Percentiles rank a stretch among this genome's conserved stretches.
These are phyloP conservation scores for Drosophila setifemur DNA, from an alignment of 1,140 invertebrate genomes.

Conservation along the genomic window DNA sequence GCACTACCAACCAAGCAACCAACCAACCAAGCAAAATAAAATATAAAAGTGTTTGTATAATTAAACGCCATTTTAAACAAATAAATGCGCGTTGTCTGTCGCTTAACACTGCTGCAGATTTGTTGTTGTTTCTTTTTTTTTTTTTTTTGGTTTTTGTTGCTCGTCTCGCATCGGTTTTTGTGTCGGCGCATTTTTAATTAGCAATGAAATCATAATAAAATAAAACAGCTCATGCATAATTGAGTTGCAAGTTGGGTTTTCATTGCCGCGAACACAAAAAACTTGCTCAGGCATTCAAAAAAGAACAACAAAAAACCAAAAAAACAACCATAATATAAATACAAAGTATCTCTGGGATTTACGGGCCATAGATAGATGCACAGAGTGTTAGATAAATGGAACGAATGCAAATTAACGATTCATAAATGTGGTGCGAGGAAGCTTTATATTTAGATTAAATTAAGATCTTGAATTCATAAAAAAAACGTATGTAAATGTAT, in stretches of 20 bases:
- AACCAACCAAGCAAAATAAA: slow-evolving; percentile 16
- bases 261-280: slow-evolving; percentile 47
- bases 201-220: slow-evolving; percentile 70
- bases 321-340: too few species aligned
- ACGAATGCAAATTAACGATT: slow-evolving; percentile 12
- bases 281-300: slow-evolving; percentile 25
- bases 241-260: slow-evolving; percentile 56
- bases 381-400: slow-evolving; percentile 7
- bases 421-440: neutral
- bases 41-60: slow-evolving; percentile 68
- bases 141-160: slow-evolving; percentile 29
- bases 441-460: slow-evolving; percentile 14
- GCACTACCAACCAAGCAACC: slow-evolving; percentile 21
- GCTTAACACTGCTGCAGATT: slow-evolving; percentile 23
- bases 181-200: slow-evolving; percentile 74
- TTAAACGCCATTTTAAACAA: slow-evolving; percentile 76
- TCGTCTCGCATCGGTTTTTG: slow-evolving; percentile 25
- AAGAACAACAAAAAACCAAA: too few species aligned
- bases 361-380: neutral
- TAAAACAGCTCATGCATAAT: slow-evolving; percentile 64
- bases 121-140: too few species aligned
- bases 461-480: slow-evolving; percentile 17
- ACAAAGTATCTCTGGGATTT: neutral
- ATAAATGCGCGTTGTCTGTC: slow-evolving; percentile 56
- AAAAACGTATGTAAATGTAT: slow-evolving; percentile 18